Percentiles rank a stretch among this genome's conserved stretches.
Conservation (phyloP, 2,113 vertebrate genomes). For the Aptenodytes patagonicus region DNA sequence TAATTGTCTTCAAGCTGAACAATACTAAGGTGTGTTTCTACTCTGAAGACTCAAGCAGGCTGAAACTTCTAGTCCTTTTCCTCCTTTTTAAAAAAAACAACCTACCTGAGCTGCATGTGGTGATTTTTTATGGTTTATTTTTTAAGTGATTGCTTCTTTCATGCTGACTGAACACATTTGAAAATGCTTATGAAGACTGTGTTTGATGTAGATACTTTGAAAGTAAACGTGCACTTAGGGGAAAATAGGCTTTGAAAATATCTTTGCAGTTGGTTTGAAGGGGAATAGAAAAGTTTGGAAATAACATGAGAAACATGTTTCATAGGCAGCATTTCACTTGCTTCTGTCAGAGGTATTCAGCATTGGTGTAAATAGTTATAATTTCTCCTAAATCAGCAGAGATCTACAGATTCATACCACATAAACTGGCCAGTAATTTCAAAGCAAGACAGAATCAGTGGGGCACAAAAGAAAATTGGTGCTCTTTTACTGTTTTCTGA, state of each 20-base stretch:
- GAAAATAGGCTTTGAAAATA: constrained; percentile 11
- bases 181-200: constrained; percentile 29
- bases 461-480: background rate
- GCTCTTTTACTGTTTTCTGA: background rate
- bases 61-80: background rate
- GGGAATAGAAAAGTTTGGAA: background rate
- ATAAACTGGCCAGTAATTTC: background rate
- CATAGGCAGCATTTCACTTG: background rate
- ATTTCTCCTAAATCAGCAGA: background rate
- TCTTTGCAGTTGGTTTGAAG: background rate
- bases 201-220: constrained; percentile 40
- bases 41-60: background rate
- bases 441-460: background rate
- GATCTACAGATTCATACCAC: background rate
- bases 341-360: background rate
- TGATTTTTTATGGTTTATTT: background rate
- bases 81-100: background rate
- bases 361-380: background rate
- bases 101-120: background rate
- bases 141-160: constrained; percentile 1
- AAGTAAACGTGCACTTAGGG: background rate
- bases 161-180: constrained; percentile 22
- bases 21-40: background rate
- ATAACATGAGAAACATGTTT: background rate
- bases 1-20: background rate